Conservation (phyloP, 2,797 vertebrate genomes). For the Enteromius viviparus region DNA sequence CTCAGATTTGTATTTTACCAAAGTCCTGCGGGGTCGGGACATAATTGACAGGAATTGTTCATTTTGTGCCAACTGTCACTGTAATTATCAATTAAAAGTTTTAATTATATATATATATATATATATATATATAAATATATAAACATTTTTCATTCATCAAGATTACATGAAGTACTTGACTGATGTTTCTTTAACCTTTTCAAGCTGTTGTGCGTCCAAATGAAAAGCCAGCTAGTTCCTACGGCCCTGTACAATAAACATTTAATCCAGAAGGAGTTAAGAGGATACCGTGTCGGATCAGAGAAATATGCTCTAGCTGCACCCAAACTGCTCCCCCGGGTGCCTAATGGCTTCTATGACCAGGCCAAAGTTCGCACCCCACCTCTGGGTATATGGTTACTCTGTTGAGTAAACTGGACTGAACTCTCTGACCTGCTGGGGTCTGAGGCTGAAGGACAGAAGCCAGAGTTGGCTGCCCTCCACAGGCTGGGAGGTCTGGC, state of each 20-base stretch:
- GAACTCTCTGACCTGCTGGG: slow-evolving; percentile 42
- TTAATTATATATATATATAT: background rate
- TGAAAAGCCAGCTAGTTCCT: background rate
- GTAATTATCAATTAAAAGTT: background rate
- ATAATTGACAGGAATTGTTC: background rate
- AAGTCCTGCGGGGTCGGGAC: background rate
- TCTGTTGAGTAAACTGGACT: slow-evolving; percentile 35
- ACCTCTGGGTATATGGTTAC: slow-evolving; percentile 9
- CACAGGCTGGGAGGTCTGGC: slow-evolving; percentile 50
- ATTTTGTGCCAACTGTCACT: background rate
- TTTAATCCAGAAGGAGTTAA: slow-evolving; percentile 2
- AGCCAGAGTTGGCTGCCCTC: slow-evolving; percentile 30
- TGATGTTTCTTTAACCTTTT: background rate
- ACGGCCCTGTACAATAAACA: background rate
- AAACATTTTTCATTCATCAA: background rate
- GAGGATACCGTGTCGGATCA: background rate
- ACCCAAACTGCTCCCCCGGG: slow-evolving; percentile 25
- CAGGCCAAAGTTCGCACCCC: slow-evolving; percentile 17
- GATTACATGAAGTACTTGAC: background rate
- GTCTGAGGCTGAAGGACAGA: slow-evolving; percentile 3
- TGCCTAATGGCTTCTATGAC: slow-evolving; percentile 22
- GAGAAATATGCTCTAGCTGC: background rate
- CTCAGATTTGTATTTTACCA: background rate
- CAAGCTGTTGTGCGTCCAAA: background rate
- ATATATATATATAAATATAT: no score